Evolutionary conservation across 2,888 invertebrate species (phyloP).

Genomic region (Amaurobius ferox): DNA sequence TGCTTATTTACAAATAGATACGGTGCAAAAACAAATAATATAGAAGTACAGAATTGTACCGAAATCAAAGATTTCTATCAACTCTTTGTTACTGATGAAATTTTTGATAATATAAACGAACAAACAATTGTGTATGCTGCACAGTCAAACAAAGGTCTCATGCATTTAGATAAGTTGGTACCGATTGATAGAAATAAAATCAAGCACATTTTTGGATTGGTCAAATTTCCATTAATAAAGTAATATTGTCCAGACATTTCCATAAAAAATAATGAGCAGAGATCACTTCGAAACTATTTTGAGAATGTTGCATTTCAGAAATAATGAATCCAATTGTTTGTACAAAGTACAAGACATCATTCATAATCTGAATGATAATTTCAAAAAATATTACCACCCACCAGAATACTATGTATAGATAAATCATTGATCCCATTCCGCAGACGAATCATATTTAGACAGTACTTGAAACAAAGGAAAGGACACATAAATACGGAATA

Average conservation of each 20-base stretch:
- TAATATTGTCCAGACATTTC: not conserved
- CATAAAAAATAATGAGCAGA: not conserved
- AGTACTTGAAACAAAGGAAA: not conserved
- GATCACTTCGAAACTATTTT: not conserved
- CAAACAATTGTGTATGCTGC: not conserved
- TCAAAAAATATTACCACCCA: not conserved
- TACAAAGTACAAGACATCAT: not conserved
- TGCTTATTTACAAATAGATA: no score
- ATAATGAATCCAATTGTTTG: not conserved
- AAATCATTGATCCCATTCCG: not conserved
- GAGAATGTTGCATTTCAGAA: not conserved
- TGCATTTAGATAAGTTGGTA: not conserved
- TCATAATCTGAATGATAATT: not conserved
- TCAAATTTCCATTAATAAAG: not conserved
- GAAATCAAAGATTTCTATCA: not conserved
- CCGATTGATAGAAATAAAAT: not conserved
- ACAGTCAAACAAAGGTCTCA: not conserved
- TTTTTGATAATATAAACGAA: not conserved
- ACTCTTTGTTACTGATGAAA: conserved; percentile 1
- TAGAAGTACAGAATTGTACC: not conserved
- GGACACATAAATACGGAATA: not conserved
- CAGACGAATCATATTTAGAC: not conserved
- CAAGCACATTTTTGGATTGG: not conserved
- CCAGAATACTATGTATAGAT: not conserved
- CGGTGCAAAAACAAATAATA: not conserved